A percentile compares a stretch with the other conserved stretches of the same genome.
Evolutionary conservation across 1,140 invertebrate genomes (phyloP).

Genomic region (Eupristina koningsbergeri): DNA sequence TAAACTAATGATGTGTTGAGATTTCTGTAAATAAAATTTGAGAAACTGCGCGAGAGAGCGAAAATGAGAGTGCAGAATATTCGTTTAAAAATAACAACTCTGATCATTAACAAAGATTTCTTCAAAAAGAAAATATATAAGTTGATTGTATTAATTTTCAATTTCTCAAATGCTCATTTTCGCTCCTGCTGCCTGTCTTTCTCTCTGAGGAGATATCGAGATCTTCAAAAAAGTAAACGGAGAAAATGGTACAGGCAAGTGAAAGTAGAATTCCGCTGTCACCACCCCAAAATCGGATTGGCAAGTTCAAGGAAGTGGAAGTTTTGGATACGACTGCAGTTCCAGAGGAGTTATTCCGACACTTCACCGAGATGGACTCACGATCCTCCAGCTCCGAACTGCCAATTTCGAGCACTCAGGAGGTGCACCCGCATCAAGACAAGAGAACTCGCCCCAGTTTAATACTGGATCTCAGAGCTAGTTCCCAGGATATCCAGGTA

Average conservation of each 20-base stretch:
- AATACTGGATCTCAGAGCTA: constrained; percentile 69
- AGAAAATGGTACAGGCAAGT: constrained; percentile 59
- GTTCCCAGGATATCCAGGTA: constrained; percentile 56
- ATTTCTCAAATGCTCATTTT: too few relatives aligned
- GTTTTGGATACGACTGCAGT: constrained; percentile 62
- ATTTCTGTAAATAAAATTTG: too few relatives aligned
- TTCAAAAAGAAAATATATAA: too few relatives aligned
- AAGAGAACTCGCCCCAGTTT: constrained; percentile 62
- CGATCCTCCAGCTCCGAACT: constrained; percentile 83
- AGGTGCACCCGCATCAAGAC: not conserved
- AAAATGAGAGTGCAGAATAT: too few relatives aligned
- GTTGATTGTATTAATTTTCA: too few relatives aligned
- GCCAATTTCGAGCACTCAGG: constrained; percentile 53
- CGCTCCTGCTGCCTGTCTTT: too few relatives aligned
- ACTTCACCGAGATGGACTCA: constrained; percentile 86
- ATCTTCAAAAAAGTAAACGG: not conserved
- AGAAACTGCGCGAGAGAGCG: too few relatives aligned
- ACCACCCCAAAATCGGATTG: constrained; percentile 64
- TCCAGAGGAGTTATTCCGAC: constrained; percentile 77
- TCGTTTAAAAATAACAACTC: too few relatives aligned
- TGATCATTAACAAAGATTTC: too few relatives aligned
- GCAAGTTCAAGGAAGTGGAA: constrained; percentile 11
- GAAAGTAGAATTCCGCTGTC: constrained; percentile 73
- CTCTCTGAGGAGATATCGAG: too few relatives aligned
- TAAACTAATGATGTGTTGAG: too few relatives aligned